Evolutionary conservation across 2,888 invertebrate species (phyloP).

Genomic region (Hoplodrina ambigua): DNA sequence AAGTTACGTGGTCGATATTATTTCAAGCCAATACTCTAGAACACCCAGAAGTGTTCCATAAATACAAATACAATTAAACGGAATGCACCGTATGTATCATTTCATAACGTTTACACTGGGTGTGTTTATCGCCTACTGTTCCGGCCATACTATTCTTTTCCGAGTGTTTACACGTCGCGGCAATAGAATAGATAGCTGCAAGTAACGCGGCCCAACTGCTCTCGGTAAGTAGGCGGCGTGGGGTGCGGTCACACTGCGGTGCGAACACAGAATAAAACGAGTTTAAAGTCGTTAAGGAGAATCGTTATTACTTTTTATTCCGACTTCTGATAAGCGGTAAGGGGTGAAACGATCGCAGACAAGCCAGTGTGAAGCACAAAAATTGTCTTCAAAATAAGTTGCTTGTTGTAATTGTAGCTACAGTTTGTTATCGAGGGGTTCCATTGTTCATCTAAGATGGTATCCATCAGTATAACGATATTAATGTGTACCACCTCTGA

Average conservation of each 20-base stretch:
- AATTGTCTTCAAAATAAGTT: background rate
- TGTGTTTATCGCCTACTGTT: slow-evolving; percentile 80
- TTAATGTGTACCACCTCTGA: too few species aligned
- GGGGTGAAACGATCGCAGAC: slow-evolving; percentile 2
- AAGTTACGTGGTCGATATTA: slow-evolving; percentile 29
- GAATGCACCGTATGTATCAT: slow-evolving; percentile 78
- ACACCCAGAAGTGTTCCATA: slow-evolving; percentile 56
- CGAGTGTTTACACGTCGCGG: slow-evolving; percentile 79
- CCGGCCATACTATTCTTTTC: slow-evolving; percentile 84
- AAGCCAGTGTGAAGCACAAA: slow-evolving; percentile 1
- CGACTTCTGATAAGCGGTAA: slow-evolving; percentile 4
- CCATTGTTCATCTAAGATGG: too few species aligned
- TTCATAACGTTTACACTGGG: slow-evolving; percentile 83
- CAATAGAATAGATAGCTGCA: slow-evolving; percentile 78
- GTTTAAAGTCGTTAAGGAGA: slow-evolving; percentile 21
- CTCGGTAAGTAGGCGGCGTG: slow-evolving; percentile 57
- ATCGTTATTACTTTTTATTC: slow-evolving; percentile 49
- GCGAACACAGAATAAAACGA: slow-evolving; percentile 11
- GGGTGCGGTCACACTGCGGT: slow-evolving; percentile 44
- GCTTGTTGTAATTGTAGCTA: too few species aligned
- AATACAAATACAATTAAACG: slow-evolving; percentile 56
- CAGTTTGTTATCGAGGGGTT: too few species aligned
- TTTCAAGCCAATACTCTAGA: slow-evolving; percentile 54
- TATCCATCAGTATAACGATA: too few species aligned
- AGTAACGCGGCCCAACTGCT: slow-evolving; percentile 81